phyloP scores from a whole-genome alignment of 1,140 invertebrate species.

The Idris sp. region DNA sequence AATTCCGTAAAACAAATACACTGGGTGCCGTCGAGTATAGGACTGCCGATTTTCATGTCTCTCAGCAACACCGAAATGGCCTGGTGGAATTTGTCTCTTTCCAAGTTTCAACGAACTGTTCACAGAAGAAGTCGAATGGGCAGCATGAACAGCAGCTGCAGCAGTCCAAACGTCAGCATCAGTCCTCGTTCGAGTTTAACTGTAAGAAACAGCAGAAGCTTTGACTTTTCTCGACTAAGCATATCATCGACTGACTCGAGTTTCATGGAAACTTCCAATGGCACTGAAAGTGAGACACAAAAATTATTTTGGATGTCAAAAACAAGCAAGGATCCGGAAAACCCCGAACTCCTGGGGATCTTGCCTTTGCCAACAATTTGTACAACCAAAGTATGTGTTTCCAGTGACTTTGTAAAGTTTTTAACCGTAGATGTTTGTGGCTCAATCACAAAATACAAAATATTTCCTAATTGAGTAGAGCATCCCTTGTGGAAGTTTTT shows the following conservation, averaged over 20 bases:
- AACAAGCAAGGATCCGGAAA: conserved; percentile 54
- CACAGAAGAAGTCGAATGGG: conserved; percentile 65
- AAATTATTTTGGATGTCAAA: conserved; percentile 66
- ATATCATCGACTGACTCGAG: conserved; percentile 19
- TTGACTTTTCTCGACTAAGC: conserved; percentile 26
- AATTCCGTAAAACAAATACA: conserved; percentile 66
- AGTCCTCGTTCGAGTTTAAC: conserved; percentile 61
- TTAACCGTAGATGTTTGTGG: conserved; percentile 72
- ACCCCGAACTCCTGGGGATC: conserved; percentile 66
- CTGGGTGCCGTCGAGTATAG: conserved; percentile 67
- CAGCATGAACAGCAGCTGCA: conserved; percentile 63
- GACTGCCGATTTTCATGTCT: conserved; percentile 68
- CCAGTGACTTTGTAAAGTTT: conserved; percentile 72
- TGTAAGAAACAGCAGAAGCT: conserved; percentile 44
- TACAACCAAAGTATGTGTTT: conserved; percentile 69
- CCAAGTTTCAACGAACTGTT: conserved; percentile 45
- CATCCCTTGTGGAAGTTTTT: conserved; percentile 49
- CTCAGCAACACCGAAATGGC: conserved; percentile 69
- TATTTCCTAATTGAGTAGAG: conserved; percentile 57
- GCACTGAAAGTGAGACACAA: not conserved
- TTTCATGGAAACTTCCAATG: conserved; percentile 12
- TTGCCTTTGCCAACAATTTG: conserved; percentile 68
- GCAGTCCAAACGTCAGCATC: conserved; percentile 52
- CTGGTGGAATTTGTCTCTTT: conserved; percentile 71
- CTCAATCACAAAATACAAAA: conserved; percentile 68